Evolutionary conservation across 2,113 vertebrate genomes (phyloP), one percentile per base, ranked within the genome.

Genomic region (Vimba vimba): DNA sequence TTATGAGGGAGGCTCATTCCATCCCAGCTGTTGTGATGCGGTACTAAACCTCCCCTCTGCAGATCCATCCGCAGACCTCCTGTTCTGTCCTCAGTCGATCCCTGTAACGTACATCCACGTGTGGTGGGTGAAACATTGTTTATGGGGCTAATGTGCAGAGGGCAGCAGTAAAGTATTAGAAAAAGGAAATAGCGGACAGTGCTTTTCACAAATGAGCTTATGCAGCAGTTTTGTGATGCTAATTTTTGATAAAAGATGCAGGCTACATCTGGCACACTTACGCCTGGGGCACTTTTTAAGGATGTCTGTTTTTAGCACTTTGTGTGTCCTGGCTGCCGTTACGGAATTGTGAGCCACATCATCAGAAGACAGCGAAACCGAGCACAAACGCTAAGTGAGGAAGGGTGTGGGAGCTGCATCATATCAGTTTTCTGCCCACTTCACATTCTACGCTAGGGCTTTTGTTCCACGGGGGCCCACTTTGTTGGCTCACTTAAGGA

Each of bases 401-500:
- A 84, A 76, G 50, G 43, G 69, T 27, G 25, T 68, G 59, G 52
- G 19, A 27, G 60, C 69, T 57, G 74, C 73, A 79, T 82, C 50
- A 50, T 68, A 25, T 30, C 66, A 43, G 80, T 39, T 77, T 89
- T 86, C 84, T 76, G 77, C 43, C 62, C 74, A 86, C 23, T 57
- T 86, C 81, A 52, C n/a, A 55, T 19, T 89, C 85, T 64, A 11
- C 27, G 86, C 75, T 17, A 52, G 84, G 87, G 88, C 55, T 84
- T 90, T 87, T 91, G 86, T 92, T 91, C 88, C 87, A 77, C 66
- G 76, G 88, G 55, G 79, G 68, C 52, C 90, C 85, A 87, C 85
- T 89, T 91, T 89, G 86, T 92, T 93, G 93, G 91, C 89, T 89
- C 88, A 88, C 88, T 91, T 86, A 84, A 90, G 33, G 39, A 87